Evolutionary conservation across 2,888 invertebrate genomes (phyloP), one percentile per base, ranked within the genome.

Genomic region (Hirtodrosophila trivittata): DNA sequence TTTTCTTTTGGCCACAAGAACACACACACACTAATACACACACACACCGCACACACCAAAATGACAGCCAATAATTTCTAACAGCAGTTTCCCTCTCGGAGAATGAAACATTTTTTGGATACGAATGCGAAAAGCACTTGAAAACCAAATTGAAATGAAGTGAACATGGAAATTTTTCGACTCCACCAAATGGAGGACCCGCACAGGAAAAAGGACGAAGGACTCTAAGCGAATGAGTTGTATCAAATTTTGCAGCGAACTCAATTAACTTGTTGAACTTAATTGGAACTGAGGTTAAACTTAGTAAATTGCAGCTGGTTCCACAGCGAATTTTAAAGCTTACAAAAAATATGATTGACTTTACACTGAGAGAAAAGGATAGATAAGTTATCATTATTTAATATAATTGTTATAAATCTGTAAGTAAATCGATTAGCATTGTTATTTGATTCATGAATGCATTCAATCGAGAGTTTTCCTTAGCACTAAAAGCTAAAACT

Each of bases 131-230:
- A 66, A 57, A 64, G n/a, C 69, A 75, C 75, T 81, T 64, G 59
- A 46, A 75, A 60, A 50, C 60, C 57, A 76, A 80, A 71, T 78
- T 59, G 28, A 74, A 76, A 70, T 80, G 55, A 66, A 77, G 47
- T 80, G 68, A 47, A 56, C 41, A 80, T 66, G 77, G 45, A 71
- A 52, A 67, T 50, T 47, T 50, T 45, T 39, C 35, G 16, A 12
- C 25, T 28, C 9, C 30, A 3, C n/a, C 16, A 12, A 28, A 10
- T 12, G 3, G 33, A n/a, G n/a, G n/a, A n/a, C n/a, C n/a, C n/a
- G n/a, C n/a, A n/a, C n/a, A n/a, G n/a, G n/a, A n/a, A n/a, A 45
- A 33, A 28, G 12, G 2, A 4, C 1, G 8, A 30, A 30, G 30
- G 9, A n/a, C 9, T 26, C 33, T 4, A 39, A 46, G 4, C 30